Percentiles rank a stretch among this genome's conserved stretches.
These are phyloP conservation scores for Bucorvus abyssinicus DNA, from an alignment of 2,797 vertebrate genomes.

Conservation along the genomic window DNA sequence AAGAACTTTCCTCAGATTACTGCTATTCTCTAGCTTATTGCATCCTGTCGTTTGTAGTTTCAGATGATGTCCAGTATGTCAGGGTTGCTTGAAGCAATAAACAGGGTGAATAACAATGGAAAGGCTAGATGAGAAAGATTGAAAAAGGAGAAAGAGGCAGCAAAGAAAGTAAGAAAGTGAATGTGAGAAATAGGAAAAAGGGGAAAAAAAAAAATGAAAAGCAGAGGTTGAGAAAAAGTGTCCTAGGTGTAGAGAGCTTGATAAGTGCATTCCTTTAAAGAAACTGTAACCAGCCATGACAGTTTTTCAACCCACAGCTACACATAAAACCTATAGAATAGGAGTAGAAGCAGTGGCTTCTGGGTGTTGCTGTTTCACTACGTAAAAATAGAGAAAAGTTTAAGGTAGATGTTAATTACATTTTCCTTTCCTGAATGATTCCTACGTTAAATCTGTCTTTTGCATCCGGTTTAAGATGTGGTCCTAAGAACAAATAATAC, in stretches of 20 bases:
- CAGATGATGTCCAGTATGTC: slow-evolving; percentile 94
- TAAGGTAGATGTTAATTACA: neutral
- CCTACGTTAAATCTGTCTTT: neutral
- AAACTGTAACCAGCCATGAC: slow-evolving; percentile 36
- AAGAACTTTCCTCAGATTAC: slow-evolving; percentile 99
- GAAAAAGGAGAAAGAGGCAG: slow-evolving; percentile 71
- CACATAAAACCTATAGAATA: slow-evolving; percentile 3
- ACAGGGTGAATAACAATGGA: slow-evolving; percentile 92
- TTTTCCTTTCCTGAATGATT: neutral
- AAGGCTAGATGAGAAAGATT: slow-evolving; percentile 75
- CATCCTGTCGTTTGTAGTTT: slow-evolving; percentile 98
- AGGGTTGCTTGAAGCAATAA: slow-evolving; percentile 91
- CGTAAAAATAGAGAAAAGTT: neutral
- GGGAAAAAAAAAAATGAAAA: neutral
- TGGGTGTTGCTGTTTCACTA: neutral
- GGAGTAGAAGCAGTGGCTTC: neutral
- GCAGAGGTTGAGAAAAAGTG: slow-evolving; percentile 57
- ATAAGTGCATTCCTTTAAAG: slow-evolving; percentile 59
- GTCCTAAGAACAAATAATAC: neutral
- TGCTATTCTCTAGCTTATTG: slow-evolving; percentile 97
- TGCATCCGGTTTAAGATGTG: neutral
- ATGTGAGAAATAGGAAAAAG: slow-evolving; percentile 56
- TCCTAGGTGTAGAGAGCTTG: slow-evolving; percentile 34
- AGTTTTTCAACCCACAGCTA: slow-evolving; percentile 42
- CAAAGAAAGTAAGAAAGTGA: slow-evolving; percentile 67